Percentiles rank a stretch among this genome's conserved stretches.
Conservation (phyloP, 2,888 invertebrate genomes). For the Drosophila anceps region DNA sequence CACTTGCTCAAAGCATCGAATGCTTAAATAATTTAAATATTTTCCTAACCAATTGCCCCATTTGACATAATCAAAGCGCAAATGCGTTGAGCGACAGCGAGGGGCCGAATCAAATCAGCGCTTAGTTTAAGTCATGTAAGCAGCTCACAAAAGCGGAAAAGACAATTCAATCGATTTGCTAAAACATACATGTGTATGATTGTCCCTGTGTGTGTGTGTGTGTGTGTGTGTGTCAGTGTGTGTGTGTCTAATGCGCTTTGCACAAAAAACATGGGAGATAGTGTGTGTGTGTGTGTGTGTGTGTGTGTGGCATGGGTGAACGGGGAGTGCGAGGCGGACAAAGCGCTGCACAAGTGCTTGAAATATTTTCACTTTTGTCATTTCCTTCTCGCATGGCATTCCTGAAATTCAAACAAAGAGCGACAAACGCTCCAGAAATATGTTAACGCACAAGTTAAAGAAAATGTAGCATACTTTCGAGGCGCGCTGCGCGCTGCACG, state of each 20-base stretch:
- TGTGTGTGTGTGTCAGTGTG: slow-evolving; percentile 8
- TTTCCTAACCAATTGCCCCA: slow-evolving; percentile 25
- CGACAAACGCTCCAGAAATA: slow-evolving; percentile 61
- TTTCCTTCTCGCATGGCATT: slow-evolving; percentile 68
- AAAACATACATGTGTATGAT: neutral
- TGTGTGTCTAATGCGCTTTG: slow-evolving; percentile 25
- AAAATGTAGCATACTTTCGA: slow-evolving; percentile 57
- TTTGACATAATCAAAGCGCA: slow-evolving; percentile 59
- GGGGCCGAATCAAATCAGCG: slow-evolving; percentile 24
- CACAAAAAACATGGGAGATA: neutral
- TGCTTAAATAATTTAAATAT: slow-evolving; percentile 49
- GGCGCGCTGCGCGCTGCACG: slow-evolving; percentile 17
- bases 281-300: neutral
- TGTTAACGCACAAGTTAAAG: slow-evolving; percentile 57
- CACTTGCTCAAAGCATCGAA: slow-evolving; percentile 14
- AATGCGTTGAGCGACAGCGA: neutral
- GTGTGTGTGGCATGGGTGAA: neutral
- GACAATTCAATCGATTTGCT: slow-evolving; percentile 71
- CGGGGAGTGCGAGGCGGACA: neutral
- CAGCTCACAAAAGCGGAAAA: slow-evolving; percentile 58
- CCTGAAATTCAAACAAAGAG: slow-evolving; percentile 60
- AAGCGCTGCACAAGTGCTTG: slow-evolving; percentile 49
- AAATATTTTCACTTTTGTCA: slow-evolving; percentile 79
- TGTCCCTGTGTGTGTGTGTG: neutral
- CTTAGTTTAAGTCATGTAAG: slow-evolving; percentile 53